Conservation (phyloP, 2,113 vertebrate genomes). For the Chaenocephalus aceratus region DNA sequence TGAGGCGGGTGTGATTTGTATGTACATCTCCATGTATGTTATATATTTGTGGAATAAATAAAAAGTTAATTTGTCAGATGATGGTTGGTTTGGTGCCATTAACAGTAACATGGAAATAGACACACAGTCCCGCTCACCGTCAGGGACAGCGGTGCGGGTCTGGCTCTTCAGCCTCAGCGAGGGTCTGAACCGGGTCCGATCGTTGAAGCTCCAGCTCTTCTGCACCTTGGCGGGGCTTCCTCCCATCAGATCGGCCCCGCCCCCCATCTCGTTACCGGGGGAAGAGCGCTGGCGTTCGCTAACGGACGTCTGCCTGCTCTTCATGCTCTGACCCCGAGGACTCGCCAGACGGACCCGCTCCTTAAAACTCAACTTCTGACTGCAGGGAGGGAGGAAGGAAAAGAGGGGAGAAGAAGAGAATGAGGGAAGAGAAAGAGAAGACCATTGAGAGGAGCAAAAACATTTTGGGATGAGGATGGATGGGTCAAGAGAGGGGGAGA, state of each 20-base stretch:
- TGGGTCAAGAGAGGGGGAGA: neutral
- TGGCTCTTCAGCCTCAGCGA: constrained; percentile 96
- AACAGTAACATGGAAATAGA: neutral
- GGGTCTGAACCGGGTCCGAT: constrained; percentile 94
- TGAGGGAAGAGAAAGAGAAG: neutral
- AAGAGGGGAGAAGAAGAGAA: neutral
- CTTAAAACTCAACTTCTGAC: constrained; percentile 98
- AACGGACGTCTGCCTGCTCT: constrained; percentile 91
- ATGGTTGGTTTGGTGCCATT: neutral
- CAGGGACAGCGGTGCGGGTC: constrained; percentile 87
- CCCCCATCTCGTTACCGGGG: constrained; percentile 88
- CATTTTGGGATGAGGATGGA: too few species aligned
- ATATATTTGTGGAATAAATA: too few species aligned
- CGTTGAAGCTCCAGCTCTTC: constrained; percentile 99
- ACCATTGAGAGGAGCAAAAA: too few species aligned
- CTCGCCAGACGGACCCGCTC: constrained; percentile 98
- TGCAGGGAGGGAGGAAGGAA: constrained; percentile 75
- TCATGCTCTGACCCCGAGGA: constrained; percentile 95
- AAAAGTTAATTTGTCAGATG: too few species aligned
- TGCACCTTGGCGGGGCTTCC: constrained; percentile 97
- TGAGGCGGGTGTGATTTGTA: too few species aligned
- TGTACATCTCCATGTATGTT: too few species aligned
- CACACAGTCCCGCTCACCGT: constrained; percentile 84
- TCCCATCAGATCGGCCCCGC: constrained; percentile 79
- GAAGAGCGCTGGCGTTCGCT: constrained; percentile 91